Conservation (phyloP, 2,797 vertebrate genomes). For the Parotocinclus haroldoi region DNA sequence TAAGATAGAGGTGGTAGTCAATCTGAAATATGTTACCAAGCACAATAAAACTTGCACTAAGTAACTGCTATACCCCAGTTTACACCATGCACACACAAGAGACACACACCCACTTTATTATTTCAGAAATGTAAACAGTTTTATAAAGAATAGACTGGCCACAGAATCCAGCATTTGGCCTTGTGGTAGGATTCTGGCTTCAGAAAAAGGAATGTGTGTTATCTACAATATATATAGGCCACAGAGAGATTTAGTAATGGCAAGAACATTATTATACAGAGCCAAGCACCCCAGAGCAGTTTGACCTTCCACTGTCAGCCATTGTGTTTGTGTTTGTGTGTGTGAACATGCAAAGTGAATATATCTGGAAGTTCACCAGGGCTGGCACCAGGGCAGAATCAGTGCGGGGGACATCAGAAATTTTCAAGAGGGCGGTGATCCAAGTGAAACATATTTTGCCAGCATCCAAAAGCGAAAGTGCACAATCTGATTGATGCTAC, state of each 20-base stretch:
- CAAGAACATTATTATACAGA: slow-evolving; percentile 23
- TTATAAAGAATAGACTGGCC: slow-evolving; percentile 15
- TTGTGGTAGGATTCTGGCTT: slow-evolving; percentile 5
- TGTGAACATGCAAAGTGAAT: slow-evolving; percentile 50
- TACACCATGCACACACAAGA: too few species aligned
- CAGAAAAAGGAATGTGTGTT: background rate
- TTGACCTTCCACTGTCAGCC: slow-evolving; percentile 48
- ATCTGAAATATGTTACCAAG: slow-evolving; percentile 3
- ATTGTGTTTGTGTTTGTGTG: slow-evolving; percentile 21
- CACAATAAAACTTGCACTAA: too few species aligned
- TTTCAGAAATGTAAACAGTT: slow-evolving; percentile 4
- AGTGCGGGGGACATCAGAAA: too few species aligned
- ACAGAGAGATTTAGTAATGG: slow-evolving; percentile 24
- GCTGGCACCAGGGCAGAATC: too few species aligned
- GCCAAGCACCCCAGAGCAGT: slow-evolving; percentile 23
- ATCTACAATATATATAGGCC: slow-evolving; percentile 21
- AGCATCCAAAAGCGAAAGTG: too few species aligned
- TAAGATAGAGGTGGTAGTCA: background rate
- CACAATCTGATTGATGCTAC: too few species aligned
- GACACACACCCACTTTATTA: background rate
- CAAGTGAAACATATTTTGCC: too few species aligned
- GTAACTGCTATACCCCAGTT: too few species aligned
- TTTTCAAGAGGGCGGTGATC: too few species aligned
- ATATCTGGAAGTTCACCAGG: slow-evolving; percentile 19
- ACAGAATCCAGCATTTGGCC: slow-evolving; percentile 4